Conservation (phyloP, 2,888 invertebrate species). For the Acrobasis consociella region DNA sequence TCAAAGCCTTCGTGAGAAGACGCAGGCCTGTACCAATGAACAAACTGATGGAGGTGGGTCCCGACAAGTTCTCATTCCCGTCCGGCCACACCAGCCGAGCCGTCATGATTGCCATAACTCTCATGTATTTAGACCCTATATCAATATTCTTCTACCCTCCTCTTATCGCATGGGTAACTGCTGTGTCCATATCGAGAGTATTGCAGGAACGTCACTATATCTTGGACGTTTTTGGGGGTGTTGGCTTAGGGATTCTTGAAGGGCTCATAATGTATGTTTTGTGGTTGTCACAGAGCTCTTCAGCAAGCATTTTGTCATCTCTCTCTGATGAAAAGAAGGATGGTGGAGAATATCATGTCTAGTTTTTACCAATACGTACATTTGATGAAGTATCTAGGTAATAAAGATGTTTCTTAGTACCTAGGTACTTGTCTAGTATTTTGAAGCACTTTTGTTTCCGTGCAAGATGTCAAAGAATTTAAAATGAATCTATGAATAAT, state of each 20-base stretch:
- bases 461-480: too few relatives aligned
- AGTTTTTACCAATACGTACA: conserved; percentile 9
- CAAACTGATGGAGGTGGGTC: conserved; percentile 88
- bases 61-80: conserved; percentile 96
- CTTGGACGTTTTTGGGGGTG: conserved; percentile 91
- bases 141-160: conserved; percentile 84
- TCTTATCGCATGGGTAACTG: conserved; percentile 87
- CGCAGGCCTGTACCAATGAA: conserved; percentile 88
- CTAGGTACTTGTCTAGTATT: too few relatives aligned
- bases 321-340: conserved; percentile 86
- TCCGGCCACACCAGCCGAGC: conserved; percentile 97
- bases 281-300: conserved; percentile 87
- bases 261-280: conserved; percentile 84
- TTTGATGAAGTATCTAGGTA: too few relatives aligned
- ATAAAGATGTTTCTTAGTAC: not conserved
- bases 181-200: conserved; percentile 90
- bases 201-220: conserved; percentile 93
- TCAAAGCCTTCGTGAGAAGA: conserved; percentile 90
- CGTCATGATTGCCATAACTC: conserved; percentile 88
- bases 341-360: conserved; percentile 88
- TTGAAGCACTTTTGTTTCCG: too few relatives aligned
- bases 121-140: conserved; percentile 85
- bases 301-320: conserved; percentile 82
- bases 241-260: conserved; percentile 87
- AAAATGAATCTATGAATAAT: too few relatives aligned